Percentiles rank a stretch among this genome's conserved stretches.
Evolutionary conservation across 2,113 vertebrate genomes (phyloP).

Genomic region (Mus musculus): DNA sequence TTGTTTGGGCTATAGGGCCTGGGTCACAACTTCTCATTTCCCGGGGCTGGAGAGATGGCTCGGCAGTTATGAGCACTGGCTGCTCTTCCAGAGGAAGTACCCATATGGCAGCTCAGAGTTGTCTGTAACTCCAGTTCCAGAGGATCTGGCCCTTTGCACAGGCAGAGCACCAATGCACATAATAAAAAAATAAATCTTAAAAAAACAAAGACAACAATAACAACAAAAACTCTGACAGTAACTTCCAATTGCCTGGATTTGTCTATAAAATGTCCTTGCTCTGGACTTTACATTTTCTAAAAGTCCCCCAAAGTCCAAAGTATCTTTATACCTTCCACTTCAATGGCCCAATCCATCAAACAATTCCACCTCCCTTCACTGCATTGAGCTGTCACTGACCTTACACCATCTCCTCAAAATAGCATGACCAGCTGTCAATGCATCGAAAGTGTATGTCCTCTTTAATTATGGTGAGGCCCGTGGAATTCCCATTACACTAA

Average conservation of each 20-base stretch:
- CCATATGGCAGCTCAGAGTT: too few species aligned
- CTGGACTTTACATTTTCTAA: slow-evolving; percentile 20
- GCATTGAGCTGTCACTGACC: not conserved
- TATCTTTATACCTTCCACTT: not conserved
- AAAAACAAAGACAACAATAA: too few species aligned
- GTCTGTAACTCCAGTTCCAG: too few species aligned
- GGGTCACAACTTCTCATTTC: not conserved
- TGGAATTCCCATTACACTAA: not conserved
- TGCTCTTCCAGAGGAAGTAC: too few species aligned
- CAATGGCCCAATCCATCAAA: not conserved
- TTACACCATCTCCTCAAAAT: slow-evolving; percentile 35
- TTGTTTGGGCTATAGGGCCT: not conserved
- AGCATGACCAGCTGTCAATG: not conserved
- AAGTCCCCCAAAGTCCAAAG: not conserved
- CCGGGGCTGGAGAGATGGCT: too few species aligned
- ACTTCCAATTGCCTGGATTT: not conserved
- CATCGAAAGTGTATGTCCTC: not conserved
- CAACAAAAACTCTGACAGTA: not conserved
- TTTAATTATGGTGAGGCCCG: not conserved
- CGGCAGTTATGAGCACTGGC: too few species aligned
- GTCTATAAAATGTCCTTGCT: not conserved
- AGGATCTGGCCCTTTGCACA: too few species aligned
- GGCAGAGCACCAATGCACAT: too few species aligned
- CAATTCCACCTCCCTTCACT: not conserved
- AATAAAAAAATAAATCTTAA: too few species aligned